Percentiles rank a stretch among this genome's conserved stretches.
Evolutionary conservation across 2,888 invertebrate species (phyloP).

Genomic region (Anticlea derivata): DNA sequence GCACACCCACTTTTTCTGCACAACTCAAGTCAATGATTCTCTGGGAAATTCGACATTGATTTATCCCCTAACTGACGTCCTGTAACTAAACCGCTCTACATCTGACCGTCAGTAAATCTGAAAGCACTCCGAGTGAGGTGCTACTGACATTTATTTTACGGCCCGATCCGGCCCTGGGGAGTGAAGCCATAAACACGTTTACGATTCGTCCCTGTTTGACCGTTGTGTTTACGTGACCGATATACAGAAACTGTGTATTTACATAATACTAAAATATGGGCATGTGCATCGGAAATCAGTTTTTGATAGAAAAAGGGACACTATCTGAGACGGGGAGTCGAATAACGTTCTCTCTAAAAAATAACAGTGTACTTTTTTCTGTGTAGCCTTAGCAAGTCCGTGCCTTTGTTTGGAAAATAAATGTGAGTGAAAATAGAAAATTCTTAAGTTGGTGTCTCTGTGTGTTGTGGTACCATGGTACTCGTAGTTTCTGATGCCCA

Average conservation of each 20-base stretch:
- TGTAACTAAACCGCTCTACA: not conserved
- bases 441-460: too few species aligned
- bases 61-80: not conserved
- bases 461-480: too few species aligned
- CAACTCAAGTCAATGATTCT: too few species aligned
- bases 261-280: conserved; percentile 19
- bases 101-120: conserved; percentile 37
- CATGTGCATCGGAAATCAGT: conserved; percentile 26
- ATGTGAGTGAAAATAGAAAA: too few species aligned
- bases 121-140: conserved; percentile 40
- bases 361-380: too few species aligned
- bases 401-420: too few species aligned
- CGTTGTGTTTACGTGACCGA: conserved; percentile 41
- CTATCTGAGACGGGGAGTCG: not conserved
- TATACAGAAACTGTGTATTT: conserved; percentile 34
- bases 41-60: too few species aligned
- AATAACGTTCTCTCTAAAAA: too few species aligned
- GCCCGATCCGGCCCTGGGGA: conserved; percentile 40
- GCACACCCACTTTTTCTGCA: too few species aligned
- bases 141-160: conserved; percentile 56
- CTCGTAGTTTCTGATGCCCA: too few species aligned
- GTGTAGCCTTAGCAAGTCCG: too few species aligned
- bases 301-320: conserved; percentile 11
- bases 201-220: conserved; percentile 48
- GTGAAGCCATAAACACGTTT: conserved; percentile 53